A percentile compares a stretch with the other conserved stretches of the same genome.
Conservation (phyloP, 2,797 vertebrate species). For the Toxotes lorentzi region DNA sequence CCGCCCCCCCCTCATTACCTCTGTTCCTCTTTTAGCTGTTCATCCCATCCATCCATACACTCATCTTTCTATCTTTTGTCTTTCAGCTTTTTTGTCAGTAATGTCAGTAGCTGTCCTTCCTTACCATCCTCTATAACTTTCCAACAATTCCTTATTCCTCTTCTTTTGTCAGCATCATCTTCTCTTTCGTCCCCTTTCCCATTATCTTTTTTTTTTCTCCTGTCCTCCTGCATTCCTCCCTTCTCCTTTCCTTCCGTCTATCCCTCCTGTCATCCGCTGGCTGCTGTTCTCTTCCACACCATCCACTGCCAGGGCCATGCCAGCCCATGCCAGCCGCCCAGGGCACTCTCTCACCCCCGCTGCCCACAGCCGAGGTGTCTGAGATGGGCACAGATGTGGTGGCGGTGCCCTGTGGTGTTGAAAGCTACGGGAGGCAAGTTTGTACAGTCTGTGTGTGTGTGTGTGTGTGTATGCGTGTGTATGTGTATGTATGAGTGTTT, state of each 20-base stretch:
- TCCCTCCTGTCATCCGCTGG: conserved; percentile 70
- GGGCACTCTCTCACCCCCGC: conserved; percentile 79
- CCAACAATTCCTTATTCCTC: background rate
- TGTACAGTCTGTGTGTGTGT: conserved; percentile 63
- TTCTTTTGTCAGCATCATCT: background rate
- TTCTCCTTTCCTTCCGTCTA: conserved; percentile 7
- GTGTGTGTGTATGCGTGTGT: conserved; percentile 12
- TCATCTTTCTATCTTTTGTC: background rate
- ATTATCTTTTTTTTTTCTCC: background rate
- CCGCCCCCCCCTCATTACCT: conserved; percentile 49
- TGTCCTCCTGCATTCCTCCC: conserved; percentile 31
- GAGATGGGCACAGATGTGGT: conserved; percentile 87
- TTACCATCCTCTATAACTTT: background rate
- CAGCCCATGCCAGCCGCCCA: conserved; percentile 78
- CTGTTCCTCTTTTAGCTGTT: conserved; percentile 9
- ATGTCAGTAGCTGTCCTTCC: background rate
- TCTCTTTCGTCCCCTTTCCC: background rate
- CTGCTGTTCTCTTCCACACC: conserved; percentile 69
- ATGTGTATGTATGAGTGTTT: conserved; percentile 28
- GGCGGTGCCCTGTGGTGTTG: conserved; percentile 74
- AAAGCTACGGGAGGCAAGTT: conserved; percentile 77
- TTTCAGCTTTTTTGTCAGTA: background rate
- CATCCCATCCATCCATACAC: background rate
- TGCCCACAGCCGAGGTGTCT: conserved; percentile 77
- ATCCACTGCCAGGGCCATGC: conserved; percentile 69